Evolutionary conservation across 2,113 vertebrate genomes (phyloP), one percentile per base, ranked within the genome.

Genomic region (Spea multiplicata): DNA sequence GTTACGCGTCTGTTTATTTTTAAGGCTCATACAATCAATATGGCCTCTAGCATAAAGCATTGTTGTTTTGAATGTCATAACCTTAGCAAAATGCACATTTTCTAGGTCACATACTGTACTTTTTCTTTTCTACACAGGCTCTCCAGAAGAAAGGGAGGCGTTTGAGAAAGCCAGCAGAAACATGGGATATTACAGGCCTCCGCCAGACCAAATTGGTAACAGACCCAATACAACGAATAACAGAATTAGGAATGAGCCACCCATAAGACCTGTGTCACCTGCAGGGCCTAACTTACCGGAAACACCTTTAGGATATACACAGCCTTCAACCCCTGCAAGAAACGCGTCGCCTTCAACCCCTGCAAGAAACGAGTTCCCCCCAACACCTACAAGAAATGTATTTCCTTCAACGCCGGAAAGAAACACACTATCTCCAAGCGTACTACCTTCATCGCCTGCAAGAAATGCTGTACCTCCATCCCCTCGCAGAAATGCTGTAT

Each of bases 51-150:
- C 30, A 30, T 30, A 30, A 30, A 30, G 30, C 30, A 30, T 30
- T 30, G 30, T 30, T 30, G 30, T 30, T 30, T 30, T 30, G 30
- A 30, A 30, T 30, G 30, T 30, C 30, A 30, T 30, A 30, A 30
- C 30, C 30, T 30, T 2, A 2, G 30, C 30, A 30, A 30, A 30
- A 30, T 30, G 30, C 30, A 30, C 30, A 30, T 30, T 30, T 30
- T 1, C 30, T 30, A 30, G 30, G 2, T 30, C 30, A 30, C 30
- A 30, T 30, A 2, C 30, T 30, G 30, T 30, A 30, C 30, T 30
- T 30, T 30, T 30, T 30, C 30, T 1, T 66, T 77, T 57, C 62
- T 67, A 49, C 71, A 75, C 3, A 73, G 81, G 80, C 5, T 82
- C 57, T 52, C 0, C 52, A 3, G 44, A 66, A 81, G 53, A 71